Percentiles rank a stretch among this genome's conserved stretches.
Conservation (phyloP, 2,113 vertebrate species). For the Eleginops maclovinus region DNA sequence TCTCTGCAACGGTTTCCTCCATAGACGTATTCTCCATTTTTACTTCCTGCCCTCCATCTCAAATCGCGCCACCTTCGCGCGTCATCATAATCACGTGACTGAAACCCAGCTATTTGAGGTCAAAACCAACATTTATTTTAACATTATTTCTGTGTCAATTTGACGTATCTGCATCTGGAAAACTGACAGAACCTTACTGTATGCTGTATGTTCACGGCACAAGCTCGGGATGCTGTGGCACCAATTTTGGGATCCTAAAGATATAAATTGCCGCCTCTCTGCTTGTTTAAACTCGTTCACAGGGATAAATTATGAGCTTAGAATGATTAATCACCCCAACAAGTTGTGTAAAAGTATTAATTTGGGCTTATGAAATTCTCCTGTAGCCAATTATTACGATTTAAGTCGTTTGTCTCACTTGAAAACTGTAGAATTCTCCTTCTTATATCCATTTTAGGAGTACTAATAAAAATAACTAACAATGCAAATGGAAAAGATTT, state of each 20-base stretch:
- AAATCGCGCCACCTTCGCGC: no score
- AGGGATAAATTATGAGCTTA: no score
- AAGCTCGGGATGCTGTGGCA: not conserved
- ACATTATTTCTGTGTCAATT: not conserved
- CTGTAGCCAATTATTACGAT: not conserved
- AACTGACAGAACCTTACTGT: not conserved
- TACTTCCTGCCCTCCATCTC: no score
- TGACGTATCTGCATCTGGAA: not conserved
- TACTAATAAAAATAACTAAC: not conserved
- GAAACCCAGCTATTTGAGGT: no score
- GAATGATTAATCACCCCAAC: no score
- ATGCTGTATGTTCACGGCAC: not conserved
- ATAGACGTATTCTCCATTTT: no score
- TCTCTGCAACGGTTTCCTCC: no score
- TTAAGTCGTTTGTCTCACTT: not conserved
- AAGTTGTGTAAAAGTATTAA: not conserved
- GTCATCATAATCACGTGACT: no score
- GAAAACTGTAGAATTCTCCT: not conserved
- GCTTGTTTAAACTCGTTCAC: no score
- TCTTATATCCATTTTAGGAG: not conserved
- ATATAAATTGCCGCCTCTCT: no score
- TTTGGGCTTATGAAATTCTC: not conserved
- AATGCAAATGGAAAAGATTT: not conserved
- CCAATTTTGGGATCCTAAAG: not conserved
- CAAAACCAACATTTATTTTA: no score